Evolutionary conservation across 2,888 invertebrate species (phyloP).

Genomic region (Erannis defoliaria): DNA sequence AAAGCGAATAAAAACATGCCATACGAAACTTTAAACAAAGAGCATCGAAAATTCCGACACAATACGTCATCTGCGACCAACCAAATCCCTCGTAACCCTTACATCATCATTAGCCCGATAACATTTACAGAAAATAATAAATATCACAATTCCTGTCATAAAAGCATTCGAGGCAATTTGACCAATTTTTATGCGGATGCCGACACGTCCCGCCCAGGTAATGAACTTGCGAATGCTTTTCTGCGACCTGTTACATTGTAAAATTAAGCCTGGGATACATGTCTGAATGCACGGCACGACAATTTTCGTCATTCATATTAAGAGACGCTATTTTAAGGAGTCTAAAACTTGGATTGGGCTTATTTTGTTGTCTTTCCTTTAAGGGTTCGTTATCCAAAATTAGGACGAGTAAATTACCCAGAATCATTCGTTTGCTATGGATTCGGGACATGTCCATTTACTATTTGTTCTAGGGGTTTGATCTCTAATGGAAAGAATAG

Average conservation of each 20-base stretch:
- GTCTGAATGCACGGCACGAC: not conserved
- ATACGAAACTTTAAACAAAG: conserved; percentile 16
- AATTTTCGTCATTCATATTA: not conserved
- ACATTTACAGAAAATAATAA: conserved; percentile 26
- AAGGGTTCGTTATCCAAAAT: too few species aligned
- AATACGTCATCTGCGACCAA: conserved; percentile 14
- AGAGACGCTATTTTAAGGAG: too few species aligned
- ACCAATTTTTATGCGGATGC: conserved; percentile 32
- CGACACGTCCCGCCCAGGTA: conserved; percentile 32
- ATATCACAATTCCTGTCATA: conserved; percentile 35
- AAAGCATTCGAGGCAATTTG: conserved; percentile 37
- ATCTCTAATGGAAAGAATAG: too few species aligned
- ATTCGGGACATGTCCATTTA: too few species aligned
- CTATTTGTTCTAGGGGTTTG: too few species aligned
- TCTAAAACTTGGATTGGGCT: too few species aligned
- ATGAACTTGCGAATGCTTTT: conserved; percentile 24
- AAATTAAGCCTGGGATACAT: conserved; percentile 2
- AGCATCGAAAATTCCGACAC: conserved; percentile 6
- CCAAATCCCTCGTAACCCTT: conserved; percentile 25
- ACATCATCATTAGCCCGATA: conserved; percentile 34
- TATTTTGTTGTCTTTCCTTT: too few species aligned
- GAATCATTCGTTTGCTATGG: too few species aligned
- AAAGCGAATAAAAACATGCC: conserved; percentile 4
- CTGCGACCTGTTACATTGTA: conserved; percentile 13
- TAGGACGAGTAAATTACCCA: too few species aligned